Evolutionary conservation across 2,888 invertebrate genomes (phyloP).

Genomic region (Holacanthella duospinosa): DNA sequence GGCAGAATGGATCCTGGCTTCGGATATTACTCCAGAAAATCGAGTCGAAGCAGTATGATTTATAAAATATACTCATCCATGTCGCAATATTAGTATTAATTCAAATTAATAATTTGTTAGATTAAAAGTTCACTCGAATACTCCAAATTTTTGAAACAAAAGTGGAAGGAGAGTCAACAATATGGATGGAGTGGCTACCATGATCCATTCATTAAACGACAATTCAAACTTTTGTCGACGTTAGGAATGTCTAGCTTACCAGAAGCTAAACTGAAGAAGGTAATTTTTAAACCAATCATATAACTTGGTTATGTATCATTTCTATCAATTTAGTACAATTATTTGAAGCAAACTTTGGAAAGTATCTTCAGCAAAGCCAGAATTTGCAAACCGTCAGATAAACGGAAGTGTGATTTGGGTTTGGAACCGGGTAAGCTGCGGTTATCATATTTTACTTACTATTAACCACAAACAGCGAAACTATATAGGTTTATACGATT

Average conservation of each 20-base stretch:
- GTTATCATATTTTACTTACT: too few relatives aligned
- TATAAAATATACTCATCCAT: not conserved
- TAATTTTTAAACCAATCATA: constrained; percentile 49
- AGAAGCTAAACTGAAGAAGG: constrained; percentile 47
- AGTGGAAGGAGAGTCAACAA: constrained; percentile 56
- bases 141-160: constrained; percentile 51
- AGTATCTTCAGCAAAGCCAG: constrained; percentile 61
- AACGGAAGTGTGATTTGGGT: constrained; percentile 42
- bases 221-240: constrained; percentile 61
- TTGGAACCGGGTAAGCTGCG: constrained; percentile 43
- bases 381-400: constrained; percentile 50
- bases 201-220: constrained; percentile 57
- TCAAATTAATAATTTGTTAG: constrained; percentile 37
- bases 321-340: constrained; percentile 37
- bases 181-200: constrained; percentile 63
- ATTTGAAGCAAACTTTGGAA: constrained; percentile 56
- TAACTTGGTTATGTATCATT: not conserved
- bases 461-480: too few relatives aligned
- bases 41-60: constrained; percentile 20
- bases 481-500: too few relatives aligned
- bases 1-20: constrained; percentile 23
- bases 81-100: not conserved
- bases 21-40: constrained; percentile 26
- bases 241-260: constrained; percentile 63
- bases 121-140: constrained; percentile 42